phyloP scores from a whole-genome alignment of 2,888 invertebrate species.

The Spialia ferax region DNA sequence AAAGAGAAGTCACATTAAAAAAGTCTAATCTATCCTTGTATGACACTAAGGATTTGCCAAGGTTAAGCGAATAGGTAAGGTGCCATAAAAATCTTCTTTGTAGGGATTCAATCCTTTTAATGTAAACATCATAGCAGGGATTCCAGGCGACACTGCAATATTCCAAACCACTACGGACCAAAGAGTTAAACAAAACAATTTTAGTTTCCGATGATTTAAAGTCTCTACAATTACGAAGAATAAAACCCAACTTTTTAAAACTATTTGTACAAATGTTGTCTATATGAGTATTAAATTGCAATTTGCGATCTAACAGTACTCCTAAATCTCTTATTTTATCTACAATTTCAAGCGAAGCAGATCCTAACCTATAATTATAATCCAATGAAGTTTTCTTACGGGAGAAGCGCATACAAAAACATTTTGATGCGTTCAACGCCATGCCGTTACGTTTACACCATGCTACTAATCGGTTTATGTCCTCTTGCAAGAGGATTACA shows the following conservation, averaged over 20 bases:
- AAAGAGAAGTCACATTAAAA: not conserved
- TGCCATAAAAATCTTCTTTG: not conserved
- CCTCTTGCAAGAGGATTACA: not conserved
- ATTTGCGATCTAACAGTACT: not conserved
- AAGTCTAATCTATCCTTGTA: not conserved
- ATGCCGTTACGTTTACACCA: not conserved
- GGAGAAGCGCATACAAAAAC: slow-evolving; percentile 2
- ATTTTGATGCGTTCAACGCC: not conserved
- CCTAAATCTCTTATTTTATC: not conserved
- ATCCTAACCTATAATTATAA: not conserved
- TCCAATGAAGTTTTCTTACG: not conserved
- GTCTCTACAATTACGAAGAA: slow-evolving; percentile 1
- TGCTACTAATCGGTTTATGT: not conserved
- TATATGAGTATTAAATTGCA: not conserved
- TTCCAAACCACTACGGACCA: not conserved
- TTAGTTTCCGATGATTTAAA: not conserved
- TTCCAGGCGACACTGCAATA: slow-evolving; percentile 2
- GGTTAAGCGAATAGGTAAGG: slow-evolving; percentile 4
- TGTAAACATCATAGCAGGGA: not conserved
- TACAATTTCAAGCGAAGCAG: not conserved
- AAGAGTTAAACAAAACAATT: not conserved
- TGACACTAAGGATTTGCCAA: not conserved
- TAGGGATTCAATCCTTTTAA: not conserved
- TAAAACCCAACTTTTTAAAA: not conserved
- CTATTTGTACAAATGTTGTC: not conserved